Base-by-base conservation (phyloP, 1,140 invertebrate genomes). In the Drosophila pruinosa region DNA sequence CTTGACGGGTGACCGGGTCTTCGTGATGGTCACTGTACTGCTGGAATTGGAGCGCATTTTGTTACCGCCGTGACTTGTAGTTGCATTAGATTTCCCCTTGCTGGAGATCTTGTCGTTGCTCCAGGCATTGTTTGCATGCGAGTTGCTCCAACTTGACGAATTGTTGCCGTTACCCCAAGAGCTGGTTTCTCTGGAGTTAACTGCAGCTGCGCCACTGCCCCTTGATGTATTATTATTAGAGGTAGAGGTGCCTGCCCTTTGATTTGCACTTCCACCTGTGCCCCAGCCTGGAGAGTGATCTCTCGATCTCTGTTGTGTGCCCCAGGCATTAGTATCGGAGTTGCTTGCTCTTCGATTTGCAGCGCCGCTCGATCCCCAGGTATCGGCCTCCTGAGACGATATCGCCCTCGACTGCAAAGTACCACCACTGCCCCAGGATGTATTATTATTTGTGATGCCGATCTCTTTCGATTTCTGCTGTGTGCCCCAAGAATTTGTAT, bases 11-110 rank as follows among this genome's bases (percentile, higher is more conserved):
- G 22, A n/a, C 8, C 8, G 31, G 22, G 45, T 4, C 34, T 64
- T 56, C 10, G 72, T 79, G 14, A 90, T 80, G n/a, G 75, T 89
- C 6, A 78, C 48, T 0, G 77, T 74, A 53, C 67, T 83, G 50
- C 74, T 72, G 5, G 68, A 71, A 57, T 85, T 81, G 7, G 72
- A 61, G 8, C 64, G 73, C 39, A 72, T 71, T 1, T 19, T 7
- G 0, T 58, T 53, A 26, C 54, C 41, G 4, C 24, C 24, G 22
- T 19, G 10, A n/a, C 28, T n/a, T 12, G 34, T 10, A 50, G 6
- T 34, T 28, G 38, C 8, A 31, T 31, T 31, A 7, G 28, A 28
- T 24, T 45, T 24, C 26, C 10, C 19, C 47, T 38, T 38, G 10
- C 5, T 3, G 19, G 10, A 14, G n/a, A 10, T 34, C 5, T 22